These are phyloP conservation scores for Leptosomus discolor DNA, from an alignment of 2,113 vertebrate species.

Conservation along the genomic window DNA sequence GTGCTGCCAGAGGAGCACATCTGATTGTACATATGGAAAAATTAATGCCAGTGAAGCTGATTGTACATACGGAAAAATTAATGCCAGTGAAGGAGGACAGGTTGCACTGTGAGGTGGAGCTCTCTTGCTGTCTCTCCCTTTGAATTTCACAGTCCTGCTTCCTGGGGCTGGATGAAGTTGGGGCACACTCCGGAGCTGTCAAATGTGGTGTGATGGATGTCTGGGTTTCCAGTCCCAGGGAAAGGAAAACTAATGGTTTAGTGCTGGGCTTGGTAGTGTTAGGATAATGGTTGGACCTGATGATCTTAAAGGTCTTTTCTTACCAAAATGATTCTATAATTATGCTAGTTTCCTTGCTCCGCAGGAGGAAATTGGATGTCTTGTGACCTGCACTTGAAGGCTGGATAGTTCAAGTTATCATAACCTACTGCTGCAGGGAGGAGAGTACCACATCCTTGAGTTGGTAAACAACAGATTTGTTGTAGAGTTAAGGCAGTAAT, in stretches of 20 bases:
- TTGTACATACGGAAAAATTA: neutral
- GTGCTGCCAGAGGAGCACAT: neutral
- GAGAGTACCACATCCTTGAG: neutral
- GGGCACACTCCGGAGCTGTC: neutral
- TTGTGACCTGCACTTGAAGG: constrained; percentile 18
- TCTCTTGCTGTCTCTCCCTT: neutral
- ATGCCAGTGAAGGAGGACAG: neutral
- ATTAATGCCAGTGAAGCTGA: neutral
- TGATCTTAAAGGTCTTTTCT: too few species aligned
- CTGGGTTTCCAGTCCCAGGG: neutral
- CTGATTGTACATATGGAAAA: neutral
- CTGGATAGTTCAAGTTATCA: constrained; percentile 17
- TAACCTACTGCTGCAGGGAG: constrained; percentile 32
- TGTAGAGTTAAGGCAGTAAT: neutral
- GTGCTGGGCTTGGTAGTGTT: too few species aligned
- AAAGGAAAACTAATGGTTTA: neutral
- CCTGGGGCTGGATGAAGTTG: neutral
- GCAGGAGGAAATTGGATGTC: neutral
- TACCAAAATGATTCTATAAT: too few species aligned
- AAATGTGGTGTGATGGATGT: neutral
- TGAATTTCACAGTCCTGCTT: neutral
- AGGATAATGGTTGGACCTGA: too few species aligned
- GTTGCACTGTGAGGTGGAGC: neutral
- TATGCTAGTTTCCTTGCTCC: neutral
- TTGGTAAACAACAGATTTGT: neutral